Conservation (phyloP, 1,140 invertebrate genomes). For the Chlorops oryzae region DNA sequence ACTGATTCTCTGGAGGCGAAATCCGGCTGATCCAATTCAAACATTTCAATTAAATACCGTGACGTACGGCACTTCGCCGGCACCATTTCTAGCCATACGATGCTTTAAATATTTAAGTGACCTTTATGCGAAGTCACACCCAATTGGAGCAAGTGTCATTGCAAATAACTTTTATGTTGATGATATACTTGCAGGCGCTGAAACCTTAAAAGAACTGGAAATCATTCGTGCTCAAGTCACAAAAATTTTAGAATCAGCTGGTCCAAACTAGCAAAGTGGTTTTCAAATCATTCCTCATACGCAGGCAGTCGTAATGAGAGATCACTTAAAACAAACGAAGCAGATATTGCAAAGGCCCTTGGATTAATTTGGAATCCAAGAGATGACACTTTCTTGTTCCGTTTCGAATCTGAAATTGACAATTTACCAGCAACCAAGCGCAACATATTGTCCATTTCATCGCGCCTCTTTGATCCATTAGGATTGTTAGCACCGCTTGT, state of each 20-base stretch:
- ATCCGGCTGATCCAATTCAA: slow-evolving; percentile 16
- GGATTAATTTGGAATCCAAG: neutral
- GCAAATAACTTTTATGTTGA: slow-evolving; percentile 19
- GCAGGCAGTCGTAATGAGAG: neutral
- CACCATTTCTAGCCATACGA: slow-evolving; percentile 35
- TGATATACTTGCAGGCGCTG: neutral
- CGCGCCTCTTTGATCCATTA: slow-evolving; percentile 48
- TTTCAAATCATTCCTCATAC: slow-evolving; percentile 1
- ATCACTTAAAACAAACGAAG: neutral
- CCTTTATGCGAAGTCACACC: slow-evolving; percentile 21
- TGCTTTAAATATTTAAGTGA: slow-evolving; percentile 32
- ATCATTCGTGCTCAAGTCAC: neutral
- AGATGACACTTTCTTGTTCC: slow-evolving; percentile 1
- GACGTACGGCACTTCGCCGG: slow-evolving; percentile 36
- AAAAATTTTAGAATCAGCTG: neutral
- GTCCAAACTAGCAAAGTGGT: slow-evolving; percentile 1
- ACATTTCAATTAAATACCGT: slow-evolving; percentile 20
- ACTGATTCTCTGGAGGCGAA: slow-evolving; percentile 39
- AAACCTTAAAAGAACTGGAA: neutral
- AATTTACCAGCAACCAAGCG: neutral
- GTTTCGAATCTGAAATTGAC: neutral
- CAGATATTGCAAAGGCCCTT: neutral
- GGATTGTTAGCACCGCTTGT: slow-evolving; percentile 45
- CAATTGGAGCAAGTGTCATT: slow-evolving; percentile 26
- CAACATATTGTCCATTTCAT: slow-evolving; percentile 20